Evolutionary conservation across 2,113 vertebrate genomes (phyloP).

Genomic region (Amia ocellicauda): DNA sequence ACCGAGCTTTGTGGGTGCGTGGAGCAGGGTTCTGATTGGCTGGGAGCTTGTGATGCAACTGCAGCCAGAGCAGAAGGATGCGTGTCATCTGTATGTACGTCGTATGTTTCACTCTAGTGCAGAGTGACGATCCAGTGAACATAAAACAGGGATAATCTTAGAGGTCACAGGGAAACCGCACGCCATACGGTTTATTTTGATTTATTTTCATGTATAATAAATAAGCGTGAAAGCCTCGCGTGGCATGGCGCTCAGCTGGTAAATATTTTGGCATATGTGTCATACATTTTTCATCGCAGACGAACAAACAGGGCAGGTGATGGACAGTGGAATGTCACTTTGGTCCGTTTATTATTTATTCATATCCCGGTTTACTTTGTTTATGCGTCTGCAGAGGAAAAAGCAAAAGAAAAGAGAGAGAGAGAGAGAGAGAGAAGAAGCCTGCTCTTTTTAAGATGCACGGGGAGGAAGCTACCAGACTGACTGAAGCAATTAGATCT

Average conservation of each 20-base stretch:
- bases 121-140: no score
- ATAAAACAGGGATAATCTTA: no score
- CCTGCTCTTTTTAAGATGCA: constrained; percentile 13
- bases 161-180: constrained; percentile 44
- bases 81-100: no score
- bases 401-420: constrained; percentile 47
- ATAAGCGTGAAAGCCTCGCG: constrained; percentile 41
- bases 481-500: constrained; percentile 74
- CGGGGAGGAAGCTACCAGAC: constrained; percentile 58
- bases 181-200: constrained; percentile 48
- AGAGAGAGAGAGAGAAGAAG: constrained; percentile 46
- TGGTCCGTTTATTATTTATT: constrained; percentile 35
- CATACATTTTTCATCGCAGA: constrained; percentile 59
- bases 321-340: constrained; percentile 47
- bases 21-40: no score
- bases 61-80: no score
- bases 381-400: not conserved
- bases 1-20: no score
- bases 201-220: constrained; percentile 54
- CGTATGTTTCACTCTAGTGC: no score
- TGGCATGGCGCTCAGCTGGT: constrained; percentile 39
- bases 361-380: constrained; percentile 27
- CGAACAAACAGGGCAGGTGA: constrained; percentile 44
- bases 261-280: constrained; percentile 60
- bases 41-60: no score